Conservation (phyloP, 1,140 invertebrate genomes). For the Macrostomum lignano region DNA sequence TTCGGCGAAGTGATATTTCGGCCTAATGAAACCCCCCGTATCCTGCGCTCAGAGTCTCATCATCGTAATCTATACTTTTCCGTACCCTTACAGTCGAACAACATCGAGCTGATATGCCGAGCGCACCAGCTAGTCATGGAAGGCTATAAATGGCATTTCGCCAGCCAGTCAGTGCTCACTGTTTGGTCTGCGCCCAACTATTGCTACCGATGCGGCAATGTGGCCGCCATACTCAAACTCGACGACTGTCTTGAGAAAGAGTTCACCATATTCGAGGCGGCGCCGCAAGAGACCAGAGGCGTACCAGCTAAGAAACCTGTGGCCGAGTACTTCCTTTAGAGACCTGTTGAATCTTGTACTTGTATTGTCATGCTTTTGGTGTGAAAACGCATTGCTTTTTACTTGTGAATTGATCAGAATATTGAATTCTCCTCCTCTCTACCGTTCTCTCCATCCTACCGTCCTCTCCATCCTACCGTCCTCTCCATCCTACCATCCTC, state of each 20-base stretch:
- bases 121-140: constrained; percentile 7
- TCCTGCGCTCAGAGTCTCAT: too few species aligned
- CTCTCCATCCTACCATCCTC: too few species aligned
- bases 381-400: too few species aligned
- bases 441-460: too few species aligned
- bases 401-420: too few species aligned
- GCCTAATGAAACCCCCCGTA: too few species aligned
- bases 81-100: constrained; percentile 82
- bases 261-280: constrained; percentile 4
- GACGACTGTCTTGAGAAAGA: constrained; percentile 36
- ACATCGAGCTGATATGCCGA: constrained; percentile 64
- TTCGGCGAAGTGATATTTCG: too few species aligned
- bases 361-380: too few species aligned
- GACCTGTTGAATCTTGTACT: neutral
- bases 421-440: too few species aligned
- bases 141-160: constrained; percentile 77
- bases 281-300: constrained; percentile 2
- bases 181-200: constrained; percentile 99
- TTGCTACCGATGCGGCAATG: constrained; percentile 95
- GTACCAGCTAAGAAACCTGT: neutral
- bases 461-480: too few species aligned
- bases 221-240: constrained; percentile 86
- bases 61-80: too few species aligned
- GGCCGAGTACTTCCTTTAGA: constrained; percentile 4
- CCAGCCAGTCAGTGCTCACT: constrained; percentile 86